These are phyloP conservation scores for Torymus texanus DNA, from an alignment of 2,888 invertebrate species.

Conservation along the genomic window DNA sequence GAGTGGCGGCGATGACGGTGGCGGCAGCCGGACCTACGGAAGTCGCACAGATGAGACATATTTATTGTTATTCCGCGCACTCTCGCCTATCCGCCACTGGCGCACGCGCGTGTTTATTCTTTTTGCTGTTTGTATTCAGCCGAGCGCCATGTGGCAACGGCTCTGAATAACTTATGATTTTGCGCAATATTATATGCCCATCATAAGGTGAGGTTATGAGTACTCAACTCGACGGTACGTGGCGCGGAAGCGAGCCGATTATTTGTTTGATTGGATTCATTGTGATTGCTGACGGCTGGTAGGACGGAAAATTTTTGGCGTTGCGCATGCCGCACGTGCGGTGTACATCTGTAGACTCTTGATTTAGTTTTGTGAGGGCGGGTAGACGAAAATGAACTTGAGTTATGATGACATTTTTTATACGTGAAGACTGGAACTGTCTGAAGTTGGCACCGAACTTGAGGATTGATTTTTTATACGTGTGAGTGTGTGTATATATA, in stretches of 20 bases:
- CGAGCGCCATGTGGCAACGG: neutral
- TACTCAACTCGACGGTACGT: constrained; percentile 57
- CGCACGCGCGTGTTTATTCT: too few species aligned
- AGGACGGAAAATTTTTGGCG: too few species aligned
- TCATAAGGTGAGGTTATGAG: constrained; percentile 31
- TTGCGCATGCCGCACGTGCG: too few species aligned
- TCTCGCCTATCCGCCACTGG: neutral
- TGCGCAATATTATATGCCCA: neutral
- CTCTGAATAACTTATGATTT: constrained; percentile 24
- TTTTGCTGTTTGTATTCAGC: constrained; percentile 22
- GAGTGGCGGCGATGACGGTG: constrained; percentile 16
- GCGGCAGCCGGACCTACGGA: constrained; percentile 22
- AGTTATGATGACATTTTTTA: too few species aligned
- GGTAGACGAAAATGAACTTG: too few species aligned
- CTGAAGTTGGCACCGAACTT: too few species aligned
- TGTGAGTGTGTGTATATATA: too few species aligned
- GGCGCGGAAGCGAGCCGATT: constrained; percentile 58
- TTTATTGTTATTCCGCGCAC: constrained; percentile 8
- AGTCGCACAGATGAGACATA: constrained; percentile 12
- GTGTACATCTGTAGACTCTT: too few species aligned
- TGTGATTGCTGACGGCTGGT: neutral
- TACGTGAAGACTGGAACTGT: too few species aligned
- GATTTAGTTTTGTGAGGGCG: too few species aligned
- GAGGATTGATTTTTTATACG: too few species aligned
- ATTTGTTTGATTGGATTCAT: constrained; percentile 67